phyloP scores from a whole-genome alignment of 2,797 vertebrate genomes.

The Monodelphis domestica region DNA sequence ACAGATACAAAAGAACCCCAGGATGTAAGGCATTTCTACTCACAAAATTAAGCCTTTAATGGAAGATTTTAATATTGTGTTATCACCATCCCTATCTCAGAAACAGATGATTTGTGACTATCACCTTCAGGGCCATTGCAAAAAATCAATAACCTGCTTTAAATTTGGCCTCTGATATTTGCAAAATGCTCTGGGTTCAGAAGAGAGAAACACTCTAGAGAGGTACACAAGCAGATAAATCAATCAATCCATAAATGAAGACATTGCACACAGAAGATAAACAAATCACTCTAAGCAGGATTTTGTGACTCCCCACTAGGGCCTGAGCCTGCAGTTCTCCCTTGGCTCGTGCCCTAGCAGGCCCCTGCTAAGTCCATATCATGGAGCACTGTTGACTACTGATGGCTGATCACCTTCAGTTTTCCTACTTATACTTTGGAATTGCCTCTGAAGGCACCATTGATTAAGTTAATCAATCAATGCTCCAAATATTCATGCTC shows the following conservation, averaged over 20 bases:
- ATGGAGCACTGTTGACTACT: conserved; percentile 39
- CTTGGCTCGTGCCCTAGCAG: neutral
- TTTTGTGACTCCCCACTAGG: conserved; percentile 62
- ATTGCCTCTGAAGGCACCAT: conserved; percentile 72
- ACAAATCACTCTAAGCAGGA: conserved; percentile 65
- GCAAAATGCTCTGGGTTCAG: conserved; percentile 63
- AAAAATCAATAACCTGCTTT: conserved; percentile 71
- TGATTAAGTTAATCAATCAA: conserved; percentile 81
- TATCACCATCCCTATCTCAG: conserved; percentile 56
- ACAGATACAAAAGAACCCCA: conserved; percentile 22
- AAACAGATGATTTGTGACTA: conserved; percentile 62
- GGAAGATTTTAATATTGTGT: conserved; percentile 69
- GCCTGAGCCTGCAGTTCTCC: conserved; percentile 6
- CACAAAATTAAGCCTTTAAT: conserved; percentile 44
- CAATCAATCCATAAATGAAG: conserved; percentile 18
- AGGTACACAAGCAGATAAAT: conserved; percentile 56
- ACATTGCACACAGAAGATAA: conserved; percentile 64
- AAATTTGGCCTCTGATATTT: conserved; percentile 75
- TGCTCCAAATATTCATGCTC: conserved; percentile 77
- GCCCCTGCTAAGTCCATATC: neutral
- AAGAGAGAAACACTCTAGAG: conserved; percentile 32
- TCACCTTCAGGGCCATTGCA: conserved; percentile 47
- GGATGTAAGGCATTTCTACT: conserved; percentile 45
- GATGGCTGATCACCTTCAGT: conserved; percentile 12
- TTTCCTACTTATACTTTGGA: conserved; percentile 60